Base-by-base conservation (phyloP, 1,140 invertebrate species). In the Ceratina calcarata region DNA sequence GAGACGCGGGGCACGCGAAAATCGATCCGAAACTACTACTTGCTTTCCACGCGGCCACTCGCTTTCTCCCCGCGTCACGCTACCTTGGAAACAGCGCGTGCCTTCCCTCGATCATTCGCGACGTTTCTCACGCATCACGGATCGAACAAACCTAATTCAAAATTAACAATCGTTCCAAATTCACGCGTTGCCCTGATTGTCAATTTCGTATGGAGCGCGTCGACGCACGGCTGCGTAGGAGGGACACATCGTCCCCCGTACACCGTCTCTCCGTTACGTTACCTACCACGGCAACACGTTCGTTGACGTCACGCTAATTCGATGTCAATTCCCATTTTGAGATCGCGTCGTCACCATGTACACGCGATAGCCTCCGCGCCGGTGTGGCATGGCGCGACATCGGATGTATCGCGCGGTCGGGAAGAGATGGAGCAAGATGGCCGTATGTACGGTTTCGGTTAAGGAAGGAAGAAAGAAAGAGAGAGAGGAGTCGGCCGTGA, bases 311-410 rank as follows among this genome's bases (percentile, higher is more conserved):
- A 84, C 49, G 71, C 53, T 53, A 78, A 81, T 73, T 85, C 78
- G 79, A 76, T 67, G 82, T 81, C 82, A 85, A 81, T 84, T 71
- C 82, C 78, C 82, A 85, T 85, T 85, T 85, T 53, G 58, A 72
- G 68, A 72, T 78, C 78, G 53, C 67, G 61, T 68, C 81, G 70
- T 74, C 81, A 49, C 77, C 65, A 24, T 58, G 37, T 45, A 37
- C 61, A 75, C 58, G n/a, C 68, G 82, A 68, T 77, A 55, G 60
- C 62, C 72, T 85, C 80, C 83, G 83, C 49, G 66, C 37, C 37
- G 37, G 37, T 45, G 37, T 45, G 37, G 37, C 37, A 45, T 45
- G 37, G 37, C 37, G 37, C 37, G 37, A 45, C 75, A 22, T 60
- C 27, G 68, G 76, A 75, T 74, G 68, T 72, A 68, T 73, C 49